phyloP scores from a whole-genome alignment of 2,113 vertebrate species.

The Coturnix japonica region DNA sequence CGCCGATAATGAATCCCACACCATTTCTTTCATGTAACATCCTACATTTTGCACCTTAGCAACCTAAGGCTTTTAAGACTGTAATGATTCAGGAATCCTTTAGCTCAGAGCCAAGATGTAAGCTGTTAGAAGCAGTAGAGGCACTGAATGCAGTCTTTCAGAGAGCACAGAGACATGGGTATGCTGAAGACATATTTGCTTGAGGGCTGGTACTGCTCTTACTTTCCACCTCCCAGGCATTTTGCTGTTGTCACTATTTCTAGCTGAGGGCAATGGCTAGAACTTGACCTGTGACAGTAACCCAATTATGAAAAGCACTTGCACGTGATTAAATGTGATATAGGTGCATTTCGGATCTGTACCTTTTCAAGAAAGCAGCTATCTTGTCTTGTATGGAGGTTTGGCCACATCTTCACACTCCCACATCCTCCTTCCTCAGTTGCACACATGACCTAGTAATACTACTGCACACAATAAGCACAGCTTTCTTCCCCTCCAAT shows the following conservation, averaged over 20 bases:
- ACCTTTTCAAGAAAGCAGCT: background rate
- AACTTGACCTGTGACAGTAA: background rate
- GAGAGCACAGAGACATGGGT: background rate
- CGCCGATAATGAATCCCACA: background rate
- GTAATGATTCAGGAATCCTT: background rate
- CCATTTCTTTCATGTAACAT: background rate
- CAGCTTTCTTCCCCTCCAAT: background rate
- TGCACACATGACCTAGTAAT: background rate
- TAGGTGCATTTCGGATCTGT: background rate
- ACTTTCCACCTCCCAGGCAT: accelerated
- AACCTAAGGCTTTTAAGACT: background rate
- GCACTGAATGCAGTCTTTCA: background rate
- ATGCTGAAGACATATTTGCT: background rate
- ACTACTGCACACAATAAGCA: background rate
- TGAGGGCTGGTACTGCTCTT: background rate
- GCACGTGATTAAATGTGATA: background rate
- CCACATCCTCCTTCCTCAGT: background rate
- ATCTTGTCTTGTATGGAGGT: background rate
- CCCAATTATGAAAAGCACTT: background rate
- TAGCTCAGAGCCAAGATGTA: accelerated
- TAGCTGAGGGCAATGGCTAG: background rate
- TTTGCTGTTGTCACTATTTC: background rate
- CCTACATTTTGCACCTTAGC: background rate
- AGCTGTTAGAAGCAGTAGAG: too few species aligned
- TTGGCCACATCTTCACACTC: background rate